Conservation (phyloP, 2,888 invertebrate species). For the Hydrotaea diabolus region DNA sequence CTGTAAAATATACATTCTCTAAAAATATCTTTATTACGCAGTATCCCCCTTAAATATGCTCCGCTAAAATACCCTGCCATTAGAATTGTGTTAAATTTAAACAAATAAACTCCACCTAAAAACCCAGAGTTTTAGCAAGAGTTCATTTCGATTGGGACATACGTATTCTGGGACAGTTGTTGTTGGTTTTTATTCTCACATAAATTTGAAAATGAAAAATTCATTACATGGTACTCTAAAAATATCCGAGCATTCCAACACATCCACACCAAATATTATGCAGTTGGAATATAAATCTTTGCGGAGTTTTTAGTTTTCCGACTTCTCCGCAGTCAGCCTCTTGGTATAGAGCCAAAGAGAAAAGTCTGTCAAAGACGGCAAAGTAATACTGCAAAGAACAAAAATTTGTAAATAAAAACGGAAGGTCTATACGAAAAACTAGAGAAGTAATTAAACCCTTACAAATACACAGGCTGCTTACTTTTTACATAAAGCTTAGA, state of each 20-base stretch:
- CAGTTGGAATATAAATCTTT: constrained; percentile 53
- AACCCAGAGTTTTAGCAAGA: not conserved
- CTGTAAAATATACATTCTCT: not conserved
- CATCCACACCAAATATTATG: constrained; percentile 38
- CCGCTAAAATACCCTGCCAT: not conserved
- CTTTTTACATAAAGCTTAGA: too few relatives aligned
- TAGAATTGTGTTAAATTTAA: not conserved
- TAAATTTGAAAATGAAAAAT: constrained; percentile 12
- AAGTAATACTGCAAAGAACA: too few relatives aligned
- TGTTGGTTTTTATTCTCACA: not conserved
- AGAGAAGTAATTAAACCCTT: too few relatives aligned
- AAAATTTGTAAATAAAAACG: too few relatives aligned
- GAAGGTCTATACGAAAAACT: too few relatives aligned
- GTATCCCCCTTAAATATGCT: not conserved
- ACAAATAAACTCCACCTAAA: not conserved
- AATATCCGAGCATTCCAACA: constrained; percentile 41
- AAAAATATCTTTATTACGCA: not conserved
- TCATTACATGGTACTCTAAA: constrained; percentile 26
- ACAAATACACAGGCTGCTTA: too few relatives aligned
- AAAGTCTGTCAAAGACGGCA: not conserved
- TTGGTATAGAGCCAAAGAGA: not conserved
- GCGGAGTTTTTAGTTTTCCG: not conserved
- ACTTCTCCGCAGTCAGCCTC: not conserved
- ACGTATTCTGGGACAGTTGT: not conserved
- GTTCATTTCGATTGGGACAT: not conserved